These are phyloP conservation scores for Mus spicilegus DNA, from an alignment of 2,113 vertebrate species.

Conservation along the genomic window DNA sequence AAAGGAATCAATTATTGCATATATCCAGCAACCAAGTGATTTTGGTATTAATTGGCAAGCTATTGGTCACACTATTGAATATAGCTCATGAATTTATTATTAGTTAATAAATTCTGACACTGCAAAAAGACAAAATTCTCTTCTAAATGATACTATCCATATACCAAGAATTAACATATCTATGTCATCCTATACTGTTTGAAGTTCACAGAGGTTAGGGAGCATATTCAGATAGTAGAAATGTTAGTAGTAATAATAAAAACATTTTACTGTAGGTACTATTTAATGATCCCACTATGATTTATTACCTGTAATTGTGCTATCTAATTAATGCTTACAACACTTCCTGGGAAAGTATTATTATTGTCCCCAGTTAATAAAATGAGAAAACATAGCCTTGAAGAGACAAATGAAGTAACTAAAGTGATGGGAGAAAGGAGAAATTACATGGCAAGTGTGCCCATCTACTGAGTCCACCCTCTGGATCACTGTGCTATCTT, in stretches of 20 bases:
- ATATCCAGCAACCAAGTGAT: not conserved
- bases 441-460: not conserved
- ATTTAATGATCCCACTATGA: not conserved
- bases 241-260: not conserved
- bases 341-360: not conserved
- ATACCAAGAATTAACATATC: not conserved
- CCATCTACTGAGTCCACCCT: not conserved
- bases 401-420: not conserved
- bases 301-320: not conserved
- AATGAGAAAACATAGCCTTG: not conserved
- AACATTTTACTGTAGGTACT: not conserved
- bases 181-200: not conserved
- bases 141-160: not conserved
- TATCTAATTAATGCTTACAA: not conserved
- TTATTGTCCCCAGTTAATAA: not conserved
- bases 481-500: not conserved
- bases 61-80: not conserved
- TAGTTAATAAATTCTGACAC: not conserved
- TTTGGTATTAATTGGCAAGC: not conserved
- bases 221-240: not conserved
- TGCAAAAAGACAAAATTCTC: not conserved
- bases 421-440: not conserved
- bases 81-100: too few species aligned
- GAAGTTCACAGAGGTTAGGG: not conserved
- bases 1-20: not conserved